Evolutionary conservation across 2,888 invertebrate genomes (phyloP), one percentile per base, ranked within the genome.

Genomic region (Litoditis marina): DNA sequence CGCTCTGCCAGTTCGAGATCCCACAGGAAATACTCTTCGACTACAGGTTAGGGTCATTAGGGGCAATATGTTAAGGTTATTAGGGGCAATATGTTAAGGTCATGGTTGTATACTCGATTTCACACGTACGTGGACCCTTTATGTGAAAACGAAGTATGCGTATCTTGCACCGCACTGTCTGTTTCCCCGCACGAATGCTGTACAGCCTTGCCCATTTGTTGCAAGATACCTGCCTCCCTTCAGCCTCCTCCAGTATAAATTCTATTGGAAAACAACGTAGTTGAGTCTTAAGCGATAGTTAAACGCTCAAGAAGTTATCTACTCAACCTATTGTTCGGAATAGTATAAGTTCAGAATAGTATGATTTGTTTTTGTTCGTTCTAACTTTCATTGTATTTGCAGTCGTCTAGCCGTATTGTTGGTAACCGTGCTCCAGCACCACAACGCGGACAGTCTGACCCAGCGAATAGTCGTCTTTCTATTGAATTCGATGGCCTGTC

Each of bases 401-500:
- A 74, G 76, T 49, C 77, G 80, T 6, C 71, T 81, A 19, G 79
- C 80, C 8, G 67, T 75, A 4, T 65, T 83, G 8, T 69, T 83
- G 25, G 78, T 83, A 8, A 69, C 68, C n/a, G 80, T 83, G 7
- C 74, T 83, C 13, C 70, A 79, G 54, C 69, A 71, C 31, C 82
- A 82, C 65, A 72, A 72, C 58, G 89, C 89, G 66, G 90, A 90
- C 78, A 90, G 91, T 77, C 92, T 94, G 83, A 92, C 94, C 11
- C 94, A 93, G 83, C 88, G 94, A 31, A 92, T 95, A 79, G 93
- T 92, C 27, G 92, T 95, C 77, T 94, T 92, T 85, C 87, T 96
- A 74, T 87, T 96, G 60, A 96, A 96, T 85, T 92, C 93, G 0
- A 87, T 96, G 73, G 94, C 95, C 6, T 95, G 95, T 84, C 94